Conservation (phyloP, 1,140 invertebrate species). For the Macrotrachela quadricornifera region DNA sequence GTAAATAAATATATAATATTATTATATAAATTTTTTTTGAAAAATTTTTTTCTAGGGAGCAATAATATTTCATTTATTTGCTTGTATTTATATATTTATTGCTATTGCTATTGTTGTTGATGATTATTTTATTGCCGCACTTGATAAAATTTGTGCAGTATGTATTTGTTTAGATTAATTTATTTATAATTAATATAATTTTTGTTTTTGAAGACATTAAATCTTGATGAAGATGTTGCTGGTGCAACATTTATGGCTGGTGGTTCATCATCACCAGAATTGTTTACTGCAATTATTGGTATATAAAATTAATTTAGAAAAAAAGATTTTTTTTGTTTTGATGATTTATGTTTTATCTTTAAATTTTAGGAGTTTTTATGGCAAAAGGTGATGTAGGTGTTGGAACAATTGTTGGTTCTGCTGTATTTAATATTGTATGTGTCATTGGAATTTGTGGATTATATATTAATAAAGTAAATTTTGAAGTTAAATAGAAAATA, state of each 20-base stretch:
- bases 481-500: background rate
- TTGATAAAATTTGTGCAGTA: slow-evolving; percentile 23
- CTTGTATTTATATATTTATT: slow-evolving; percentile 19
- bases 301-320: slow-evolving; percentile 28
- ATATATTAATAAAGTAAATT: slow-evolving; percentile 45
- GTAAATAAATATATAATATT: no score
- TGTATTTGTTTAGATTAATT: background rate
- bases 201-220: slow-evolving; percentile 4
- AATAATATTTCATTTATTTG: slow-evolving; percentile 18
- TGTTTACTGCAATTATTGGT: slow-evolving; percentile 75
- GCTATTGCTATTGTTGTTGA: slow-evolving; percentile 24
- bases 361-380: slow-evolving; percentile 31
- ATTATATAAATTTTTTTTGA: no score
- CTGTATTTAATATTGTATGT: slow-evolving; percentile 65
- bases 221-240: slow-evolving; percentile 30
- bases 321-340: background rate
- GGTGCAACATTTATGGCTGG: slow-evolving; percentile 39
- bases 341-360: no score
- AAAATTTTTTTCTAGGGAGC: slow-evolving; percentile 12
- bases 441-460: slow-evolving; percentile 58
- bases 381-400: slow-evolving; percentile 28
- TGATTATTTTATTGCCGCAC: slow-evolving; percentile 26
- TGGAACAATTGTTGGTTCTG: slow-evolving; percentile 62
- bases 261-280: slow-evolving; percentile 69
- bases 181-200: background rate